Percentiles rank a stretch among this genome's conserved stretches.
phyloP scores from a whole-genome alignment of 2,113 vertebrate genomes.

The Manacus vitellinus region DNA sequence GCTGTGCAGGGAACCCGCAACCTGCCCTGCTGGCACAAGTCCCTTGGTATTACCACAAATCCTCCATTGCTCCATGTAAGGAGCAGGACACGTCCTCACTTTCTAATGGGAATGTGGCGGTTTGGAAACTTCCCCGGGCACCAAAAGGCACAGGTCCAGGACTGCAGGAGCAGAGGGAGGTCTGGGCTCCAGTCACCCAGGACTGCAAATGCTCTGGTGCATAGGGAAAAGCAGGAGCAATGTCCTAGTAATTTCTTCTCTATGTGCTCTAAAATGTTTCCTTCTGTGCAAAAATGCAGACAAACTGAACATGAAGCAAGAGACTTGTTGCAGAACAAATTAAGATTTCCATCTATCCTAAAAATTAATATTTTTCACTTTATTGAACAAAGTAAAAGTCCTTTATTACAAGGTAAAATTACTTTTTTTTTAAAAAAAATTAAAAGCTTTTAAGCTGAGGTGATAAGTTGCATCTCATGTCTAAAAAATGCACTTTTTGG shows the following conservation, averaged over 20 bases:
- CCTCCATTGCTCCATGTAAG: neutral
- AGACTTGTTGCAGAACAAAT: neutral
- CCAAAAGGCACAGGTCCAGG: neutral
- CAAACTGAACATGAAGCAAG: neutral
- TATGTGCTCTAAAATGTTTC: neutral
- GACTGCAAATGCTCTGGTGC: rapidly evolving
- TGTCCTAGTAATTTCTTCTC: neutral
- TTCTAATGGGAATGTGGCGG: rapidly evolving
- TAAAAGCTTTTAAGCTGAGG: neutral
- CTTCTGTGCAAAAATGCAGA: neutral
- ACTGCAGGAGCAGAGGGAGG: neutral
- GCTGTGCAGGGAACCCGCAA: rapidly evolving
- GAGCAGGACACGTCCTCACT: rapidly evolving
- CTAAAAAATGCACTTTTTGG: neutral
- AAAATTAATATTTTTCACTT: rapidly evolving
- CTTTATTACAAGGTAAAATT: neutral
- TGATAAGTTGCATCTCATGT: neutral
- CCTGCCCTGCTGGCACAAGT: neutral
- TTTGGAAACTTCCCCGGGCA: neutral
- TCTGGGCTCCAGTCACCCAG: neutral
- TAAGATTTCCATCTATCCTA: neutral
- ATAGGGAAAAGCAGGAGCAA: neutral
- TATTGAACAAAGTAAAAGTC: neutral
- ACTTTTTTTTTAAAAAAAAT: neutral
- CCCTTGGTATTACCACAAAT: neutral